Base-by-base conservation (phyloP, 2,888 invertebrate genomes). In the Atrina japonica region DNA sequence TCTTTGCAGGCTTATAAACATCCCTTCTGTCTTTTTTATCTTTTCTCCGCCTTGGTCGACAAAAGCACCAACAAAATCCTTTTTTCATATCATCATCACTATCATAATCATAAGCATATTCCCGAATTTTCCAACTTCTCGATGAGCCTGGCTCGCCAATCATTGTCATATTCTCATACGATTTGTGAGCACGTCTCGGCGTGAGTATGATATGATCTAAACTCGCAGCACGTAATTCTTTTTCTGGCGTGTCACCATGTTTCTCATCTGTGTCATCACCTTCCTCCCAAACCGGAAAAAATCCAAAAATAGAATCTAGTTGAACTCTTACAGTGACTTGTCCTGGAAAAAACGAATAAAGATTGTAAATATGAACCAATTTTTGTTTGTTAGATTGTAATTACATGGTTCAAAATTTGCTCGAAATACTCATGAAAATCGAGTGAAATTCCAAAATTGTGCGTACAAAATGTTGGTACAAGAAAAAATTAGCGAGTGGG, bases 241-340 rank as follows among this genome's bases (percentile, higher is more conserved):
- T 68, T 41, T 66, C 58, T 66, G 76, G 43, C 35, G 69, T 50
- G 66, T 71, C 77, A 60, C 75, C 78, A 60, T 80, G 81, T 71
- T 66, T 78, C 29, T 66, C 77, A 47, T 75, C 81, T 55, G 69
- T 74, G 25, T 56, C 76, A 66, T 76, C 82, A 47, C 77, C 82
- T 27, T 73, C 80, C 2, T 80, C 80, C 70, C 80, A 80, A 56
- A 78, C 82, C 11, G 84, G 82, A 21, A 83, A 84, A 30, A 83
- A 68, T 27, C 83, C 82, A 60, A 84, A 83, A n/a, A 88, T 78
- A 5, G 87, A 81, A 16, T 83, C 77, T 5, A 88, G 80, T 65
- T 83, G 75, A 63, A 88, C 80, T 50, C 80, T 78, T 56, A 88
- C 78, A 16, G 84, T 83, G 14, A 88, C 80, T 74, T 88, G 87